Base-by-base conservation (phyloP, 2,113 vertebrate species). In the Eretmochelys imbricata region DNA sequence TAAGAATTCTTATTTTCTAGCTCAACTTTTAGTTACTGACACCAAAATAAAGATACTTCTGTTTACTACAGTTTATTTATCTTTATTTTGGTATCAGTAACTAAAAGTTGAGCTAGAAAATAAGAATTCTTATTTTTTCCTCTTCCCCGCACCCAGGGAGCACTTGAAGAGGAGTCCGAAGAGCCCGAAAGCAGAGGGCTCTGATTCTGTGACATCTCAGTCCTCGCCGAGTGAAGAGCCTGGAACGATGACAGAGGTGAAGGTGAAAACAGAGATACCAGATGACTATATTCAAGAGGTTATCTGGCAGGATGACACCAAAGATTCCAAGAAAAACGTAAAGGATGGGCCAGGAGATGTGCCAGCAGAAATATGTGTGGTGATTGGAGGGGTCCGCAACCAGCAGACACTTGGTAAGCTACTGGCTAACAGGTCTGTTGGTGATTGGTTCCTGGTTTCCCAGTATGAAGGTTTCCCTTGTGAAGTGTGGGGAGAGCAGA, bases 281-380 rank as follows among this genome's bases (percentile, higher is more conserved):
- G 98, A 98, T 29, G 98, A 98, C 93, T 98, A 98, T 48, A 97
- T 98, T 1, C 98, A 98, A 92, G 98, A 98, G 89, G 98, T 98
- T 93, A 97, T 98, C 97, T 99, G 98, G 98, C 98, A 98, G 94
- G 98, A 98, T 0, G 98, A 98, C 87, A 95, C 98, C 98, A 98
- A 98, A 98, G 98, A 98, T 90, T 96, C 97, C 90, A 98, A 99
- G 98, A 98, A 98, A 97, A 99, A 96, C 1, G 98, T 98, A 38
- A 99, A 99, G 92, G 99, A 98, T 0, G 98, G 98, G 5, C 92
- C 98, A 0, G 97, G 98, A 29, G 98, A 99, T 0, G 97, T 98
- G 87, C 99, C 99, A 0, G 99, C 99, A 0, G 99, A 99, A 98
- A 99, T 99, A 98, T 99, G 99, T 5, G 99, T 99, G 96, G 99